Evolutionary conservation across 1,140 invertebrate species (phyloP), one percentile per base, ranked within the genome.

Genomic region (Zaprionus lachaisei): DNA sequence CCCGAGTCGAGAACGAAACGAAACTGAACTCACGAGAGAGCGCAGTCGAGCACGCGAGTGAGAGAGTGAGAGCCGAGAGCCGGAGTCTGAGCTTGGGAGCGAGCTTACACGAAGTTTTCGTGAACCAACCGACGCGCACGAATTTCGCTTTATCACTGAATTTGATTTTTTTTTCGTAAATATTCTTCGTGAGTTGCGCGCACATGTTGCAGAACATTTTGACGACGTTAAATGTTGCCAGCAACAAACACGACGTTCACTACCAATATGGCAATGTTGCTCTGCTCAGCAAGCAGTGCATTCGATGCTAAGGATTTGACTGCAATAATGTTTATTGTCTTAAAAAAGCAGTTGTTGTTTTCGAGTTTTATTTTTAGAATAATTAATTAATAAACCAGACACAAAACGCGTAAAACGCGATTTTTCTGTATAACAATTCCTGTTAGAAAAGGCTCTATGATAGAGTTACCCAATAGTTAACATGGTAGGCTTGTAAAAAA

Each of bases 101-200:
- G 58, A 70, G 66, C 75, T 60, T 70, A 83, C 80, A 83, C 84
- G 83, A 89, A 87, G 83, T 34, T 34, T 4, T 80, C 47, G 31
- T 65, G 47, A 66, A 68, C 72, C 77, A 80, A 80, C 83, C 84
- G 72, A 78, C 83, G 66, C 77, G 80, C 78, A 87, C 84, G 71
- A 87, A 81, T 78, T 83, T 81, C 81, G 66, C 66, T 83, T 83
- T 77, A 81, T 81, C 79, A 85, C 64, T 86, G 83, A 87, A 83
- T 80, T 80, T 80, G 51, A 76, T 83, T 87, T 80, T 83, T 86
- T 83, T 87, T 87, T 72, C 34, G 63, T 56, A 34, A 74, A 56
- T 55, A 38, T 34, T 70, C 67, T 22, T 49, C 72, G 65, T 66
- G 55, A 20, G 41, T 44, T 28, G 49, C 63, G 67, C 58, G 67